Percentiles rank a stretch among this genome's conserved stretches.
phyloP scores from a whole-genome alignment of 53 echinoderm and acorn worm species.

The Arbacia lixula region DNA sequence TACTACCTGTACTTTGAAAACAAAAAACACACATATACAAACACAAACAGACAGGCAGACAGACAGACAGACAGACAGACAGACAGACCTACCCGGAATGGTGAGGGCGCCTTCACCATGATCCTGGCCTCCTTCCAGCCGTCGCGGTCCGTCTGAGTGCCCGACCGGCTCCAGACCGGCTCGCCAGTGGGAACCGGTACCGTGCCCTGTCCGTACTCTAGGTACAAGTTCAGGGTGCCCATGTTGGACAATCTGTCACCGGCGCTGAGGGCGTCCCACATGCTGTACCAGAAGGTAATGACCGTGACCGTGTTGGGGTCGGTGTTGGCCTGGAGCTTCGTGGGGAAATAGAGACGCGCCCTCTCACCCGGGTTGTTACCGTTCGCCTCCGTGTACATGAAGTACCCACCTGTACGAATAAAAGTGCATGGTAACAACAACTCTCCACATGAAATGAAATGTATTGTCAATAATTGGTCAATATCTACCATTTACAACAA shows the following conservation, averaged over 20 bases:
- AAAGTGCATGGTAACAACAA: too few relatives aligned
- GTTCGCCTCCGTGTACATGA: slow-evolving; percentile 45
- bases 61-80: neutral
- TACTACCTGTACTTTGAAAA: neutral
- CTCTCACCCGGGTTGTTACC: slow-evolving; percentile 1
- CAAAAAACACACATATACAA: neutral
- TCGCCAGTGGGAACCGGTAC: slow-evolving; percentile 23
- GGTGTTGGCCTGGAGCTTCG: neutral
- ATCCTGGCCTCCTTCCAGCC: slow-evolving; percentile 61
- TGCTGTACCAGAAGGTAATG: slow-evolving; percentile 74
- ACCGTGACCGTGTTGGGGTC: slow-evolving; percentile 6
- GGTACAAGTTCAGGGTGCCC: slow-evolving; percentile 78
- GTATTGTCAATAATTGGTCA: too few relatives aligned
- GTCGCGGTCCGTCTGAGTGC: slow-evolving; percentile 50
- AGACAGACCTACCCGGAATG: slow-evolving; percentile 48
- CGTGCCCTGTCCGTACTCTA: slow-evolving; percentile 29
- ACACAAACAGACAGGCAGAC: neutral
- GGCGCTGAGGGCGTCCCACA: slow-evolving; percentile 58
- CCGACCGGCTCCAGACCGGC: slow-evolving; percentile 61
- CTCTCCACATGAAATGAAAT: too few relatives aligned
- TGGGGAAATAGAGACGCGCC: slow-evolving; percentile 35
- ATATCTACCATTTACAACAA: too few relatives aligned
- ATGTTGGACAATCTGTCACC: slow-evolving; percentile 24
- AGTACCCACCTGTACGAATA: slow-evolving; percentile 30
- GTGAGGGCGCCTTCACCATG: slow-evolving; percentile 17